Conservation (phyloP, 2,888 invertebrate genomes). For the Villa cingulata region DNA sequence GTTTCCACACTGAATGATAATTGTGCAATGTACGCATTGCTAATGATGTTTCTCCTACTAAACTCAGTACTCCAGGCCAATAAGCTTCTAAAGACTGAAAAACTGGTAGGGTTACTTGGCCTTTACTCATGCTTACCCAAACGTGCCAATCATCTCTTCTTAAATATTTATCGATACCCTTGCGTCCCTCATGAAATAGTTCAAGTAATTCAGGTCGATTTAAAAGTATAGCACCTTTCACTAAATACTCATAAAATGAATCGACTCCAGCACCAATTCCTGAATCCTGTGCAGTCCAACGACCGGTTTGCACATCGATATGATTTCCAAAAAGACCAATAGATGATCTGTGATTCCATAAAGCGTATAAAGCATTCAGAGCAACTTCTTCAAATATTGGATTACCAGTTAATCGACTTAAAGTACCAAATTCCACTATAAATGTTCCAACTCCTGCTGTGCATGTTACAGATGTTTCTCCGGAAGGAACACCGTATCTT, state of each 20-base stretch:
- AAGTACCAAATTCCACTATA: slow-evolving; percentile 88
- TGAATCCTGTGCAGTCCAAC: slow-evolving; percentile 97
- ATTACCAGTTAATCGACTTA: slow-evolving; percentile 86
- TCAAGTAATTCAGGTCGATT: slow-evolving; percentile 82
- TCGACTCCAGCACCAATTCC: slow-evolving; percentile 94
- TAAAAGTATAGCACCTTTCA: slow-evolving; percentile 86
- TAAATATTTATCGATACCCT: slow-evolving; percentile 69
- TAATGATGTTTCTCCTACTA: slow-evolving; percentile 75
- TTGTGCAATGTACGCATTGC: slow-evolving; percentile 90
- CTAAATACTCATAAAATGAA: slow-evolving; percentile 96
- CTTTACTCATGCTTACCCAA: slow-evolving; percentile 98
- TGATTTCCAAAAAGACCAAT: slow-evolving; percentile 93
- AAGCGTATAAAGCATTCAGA: slow-evolving; percentile 73
- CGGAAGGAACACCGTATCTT: slow-evolving; percentile 77
- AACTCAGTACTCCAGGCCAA: slow-evolving; percentile 90
- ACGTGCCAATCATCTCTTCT: slow-evolving; percentile 96
- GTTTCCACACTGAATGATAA: slow-evolving; percentile 93
- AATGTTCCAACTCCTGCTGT: slow-evolving; percentile 97
- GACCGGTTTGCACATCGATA: slow-evolving; percentile 83
- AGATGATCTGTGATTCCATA: slow-evolving; percentile 74
- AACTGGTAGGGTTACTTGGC: slow-evolving; percentile 85
- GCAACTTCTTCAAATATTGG: slow-evolving; percentile 92
- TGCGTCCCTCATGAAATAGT: slow-evolving; percentile 71
- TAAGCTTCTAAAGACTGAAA: slow-evolving; percentile 97
- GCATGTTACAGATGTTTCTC: slow-evolving; percentile 93